These are phyloP conservation scores for Drosophila teissieri DNA, from an alignment of 1,140 invertebrate genomes.

Conservation along the genomic window DNA sequence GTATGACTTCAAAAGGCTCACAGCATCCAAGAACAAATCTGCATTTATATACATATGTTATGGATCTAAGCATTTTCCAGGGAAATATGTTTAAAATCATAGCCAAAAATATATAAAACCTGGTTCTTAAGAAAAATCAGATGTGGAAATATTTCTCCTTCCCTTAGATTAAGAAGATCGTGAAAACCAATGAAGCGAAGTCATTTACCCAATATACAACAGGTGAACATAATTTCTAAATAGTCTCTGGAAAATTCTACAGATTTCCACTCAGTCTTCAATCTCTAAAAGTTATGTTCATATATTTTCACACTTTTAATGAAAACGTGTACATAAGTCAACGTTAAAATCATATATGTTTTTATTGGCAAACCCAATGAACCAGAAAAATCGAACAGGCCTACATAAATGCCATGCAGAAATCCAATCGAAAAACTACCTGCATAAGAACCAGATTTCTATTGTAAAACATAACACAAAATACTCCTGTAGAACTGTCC, in stretches of 20 bases:
- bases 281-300: too few relatives aligned
- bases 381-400: slow-evolving; percentile 8
- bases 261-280: too few relatives aligned
- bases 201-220: too few relatives aligned
- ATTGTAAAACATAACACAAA: neutral
- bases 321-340: too few relatives aligned
- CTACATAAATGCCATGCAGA: neutral
- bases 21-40: neutral
- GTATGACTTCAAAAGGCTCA: neutral
- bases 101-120: neutral
- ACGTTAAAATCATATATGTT: too few relatives aligned
- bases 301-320: too few relatives aligned
- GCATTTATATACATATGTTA: neutral
- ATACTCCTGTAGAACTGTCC: neutral
- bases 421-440: neutral
- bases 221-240: too few relatives aligned
- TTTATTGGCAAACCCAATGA: neutral
- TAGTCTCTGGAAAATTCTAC: too few relatives aligned
- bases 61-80: neutral
- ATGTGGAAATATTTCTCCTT: too few relatives aligned
- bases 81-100: neutral
- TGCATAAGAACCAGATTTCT: neutral
- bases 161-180: too few relatives aligned
- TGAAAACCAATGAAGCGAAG: too few relatives aligned
- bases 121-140: neutral